Conservation (phyloP, 2,888 invertebrate genomes). For the Hemistola chrysoprasaria region DNA sequence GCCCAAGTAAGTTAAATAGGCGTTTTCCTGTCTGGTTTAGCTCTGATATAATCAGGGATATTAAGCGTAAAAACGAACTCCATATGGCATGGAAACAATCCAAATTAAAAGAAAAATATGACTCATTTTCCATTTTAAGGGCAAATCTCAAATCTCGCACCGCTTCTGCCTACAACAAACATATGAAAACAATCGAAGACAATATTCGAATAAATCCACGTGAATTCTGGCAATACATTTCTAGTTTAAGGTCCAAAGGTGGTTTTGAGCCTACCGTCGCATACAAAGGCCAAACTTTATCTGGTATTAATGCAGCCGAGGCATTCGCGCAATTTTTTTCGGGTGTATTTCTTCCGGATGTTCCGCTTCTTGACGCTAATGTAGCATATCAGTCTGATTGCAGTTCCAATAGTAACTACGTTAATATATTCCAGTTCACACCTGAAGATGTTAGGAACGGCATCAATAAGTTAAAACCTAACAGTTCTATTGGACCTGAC, state of each 20-base stretch:
- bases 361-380: not conserved
- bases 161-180: not conserved
- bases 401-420: not conserved
- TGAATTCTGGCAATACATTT: conserved; percentile 5
- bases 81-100: conserved; percentile 1
- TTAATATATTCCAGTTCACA: conserved; percentile 2
- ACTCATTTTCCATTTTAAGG: not conserved
- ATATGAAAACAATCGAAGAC: not conserved
- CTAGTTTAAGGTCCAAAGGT: conserved; percentile 1
- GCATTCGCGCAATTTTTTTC: conserved; percentile 6
- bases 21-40: conserved; percentile 11
- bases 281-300: not conserved
- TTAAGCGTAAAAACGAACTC: not conserved
- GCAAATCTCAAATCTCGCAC: not conserved
- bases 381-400: not conserved
- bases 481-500: conserved; percentile 2
- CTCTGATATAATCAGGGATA: conserved; percentile 1
- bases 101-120: not conserved
- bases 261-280: conserved; percentile 5
- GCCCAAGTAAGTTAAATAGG: not conserved
- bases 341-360: conserved; percentile 1
- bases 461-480: conserved; percentile 2
- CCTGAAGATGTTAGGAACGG: not conserved
- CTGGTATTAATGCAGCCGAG: not conserved
- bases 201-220: conserved; percentile 1